Base-by-base conservation (phyloP, 2,113 vertebrate species). In the Varanus komodoensis region DNA sequence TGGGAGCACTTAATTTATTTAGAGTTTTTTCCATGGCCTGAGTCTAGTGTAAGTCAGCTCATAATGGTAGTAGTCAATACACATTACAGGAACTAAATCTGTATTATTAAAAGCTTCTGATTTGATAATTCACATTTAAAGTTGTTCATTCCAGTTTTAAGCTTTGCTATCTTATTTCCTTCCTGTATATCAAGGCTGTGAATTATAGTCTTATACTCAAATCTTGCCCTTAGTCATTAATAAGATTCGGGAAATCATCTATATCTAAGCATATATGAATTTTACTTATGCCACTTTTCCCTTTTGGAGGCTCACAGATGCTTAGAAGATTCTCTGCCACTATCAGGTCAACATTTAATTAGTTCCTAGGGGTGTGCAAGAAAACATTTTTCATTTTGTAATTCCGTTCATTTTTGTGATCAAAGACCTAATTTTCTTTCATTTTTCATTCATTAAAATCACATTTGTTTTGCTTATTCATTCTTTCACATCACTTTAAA, bases 351-450 rank as follows among this genome's bases (percentile, higher is more conserved):
- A 85, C 50, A 85, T 15, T 3, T 61, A 71, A 48, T 54, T 86
- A 52, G 67, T 73, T 84, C 50, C 38, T 68, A 84, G 73, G 73
- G n/a, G 32, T 34, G 64, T 17, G 0, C 44, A 69, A 68, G 82
- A 84, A 84, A 69, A 84, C 44, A 84, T 48, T 84, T 69, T 68
- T 83, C n/a, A 25, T 83, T 82, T 38, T 68, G 25, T n/a, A 73
- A 32, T 73, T 73, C 71, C 3, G 32, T 73, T 73, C 71, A 73
- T 75, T 75, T 75, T 75, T 32, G n/a, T 34, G 14, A 38, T 75
- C 12, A 32, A 48, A 50, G 32, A 14, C 52, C 52, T 67, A 67
- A 83, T 83, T 68, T 44, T 34, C 11, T 38, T 68, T 68, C 61
- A 68, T 84, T 84, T 68, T 68, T 84, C 64, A 69, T 50, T 54